Base-by-base conservation (phyloP, 2,888 invertebrate species). In the Acrobasis consociella region DNA sequence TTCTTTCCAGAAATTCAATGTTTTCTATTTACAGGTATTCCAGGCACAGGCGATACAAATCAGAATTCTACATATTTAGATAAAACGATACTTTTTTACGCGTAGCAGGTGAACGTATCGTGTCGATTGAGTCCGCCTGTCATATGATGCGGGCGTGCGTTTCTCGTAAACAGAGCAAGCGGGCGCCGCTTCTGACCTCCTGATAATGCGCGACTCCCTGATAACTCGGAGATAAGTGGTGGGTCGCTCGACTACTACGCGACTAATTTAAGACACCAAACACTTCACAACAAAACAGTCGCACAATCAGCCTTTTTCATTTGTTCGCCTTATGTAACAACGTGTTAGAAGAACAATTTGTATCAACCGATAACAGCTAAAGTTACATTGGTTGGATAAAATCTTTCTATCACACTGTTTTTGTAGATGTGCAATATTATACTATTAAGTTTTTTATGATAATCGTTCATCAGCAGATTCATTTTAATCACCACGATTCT, bases 111-210 rank as follows among this genome's bases (percentile, higher is more conserved):
- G 74, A 67, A 71, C 63, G 65, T 64, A 64, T 69, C 66, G 56
- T 68, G 64, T 65, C 70, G 68, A 75, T 73, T 76, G 73, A 72
- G 72, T 73, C 69, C 61, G 72, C 68, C 73, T 72, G 81, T 83
- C 89, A 89, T 87, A 85, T 84, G 80, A 72, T 74, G 75, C 81
- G 75, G 85, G 88, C 89, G 87, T 89, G 89, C 82, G 77, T 76
- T 69, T 67, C 70, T 76, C 73, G 80, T 82, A 87, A 87, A 85
- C 85, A 85, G 80, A 79, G 80, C 76, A 80, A 80, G 77, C 79
- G 78, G 77, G 76, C 78, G 82, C 77, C 77, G 74, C 80, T 80
- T 78, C 78, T 86, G 89, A 89, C 89, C 90, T 81, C 67, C 69
- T 46, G 87, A 86, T 85, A 85, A 72, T 72, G 59, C 67, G 69